Evolutionary conservation across 2,797 vertebrate species (phyloP), one percentile per base, ranked within the genome.

Genomic region (Pteronotus mesoamericanus): DNA sequence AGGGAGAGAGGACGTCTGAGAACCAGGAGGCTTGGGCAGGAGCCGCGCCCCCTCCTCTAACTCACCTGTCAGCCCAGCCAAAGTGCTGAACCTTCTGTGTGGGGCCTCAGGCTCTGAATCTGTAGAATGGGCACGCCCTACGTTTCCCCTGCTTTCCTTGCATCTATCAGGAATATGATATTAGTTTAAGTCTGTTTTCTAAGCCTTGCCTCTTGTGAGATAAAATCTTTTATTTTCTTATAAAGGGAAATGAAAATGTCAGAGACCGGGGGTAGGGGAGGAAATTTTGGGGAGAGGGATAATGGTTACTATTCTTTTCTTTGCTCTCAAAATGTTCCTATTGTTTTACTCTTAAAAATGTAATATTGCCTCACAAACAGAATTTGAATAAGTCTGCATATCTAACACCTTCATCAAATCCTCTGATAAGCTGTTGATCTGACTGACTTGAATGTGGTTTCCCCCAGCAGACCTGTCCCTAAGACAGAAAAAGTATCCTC

Each of bases 191-290:
- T 69, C 79, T 2, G 5, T 78, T 75, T 92, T 48, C 71, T 57
- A n/a, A 46, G 29, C 24, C 14, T 85, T 18, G 39, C 32, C 55
- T 78, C 64, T 55, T 87, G 19, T 84, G 86, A 69, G 61, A 61
- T 48, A 18, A 80, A 80, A 91, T 53, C 12, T 2, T 83, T 92
- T 18, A 21, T 69, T 83, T 89, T 84, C 48, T 89, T n/a, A 24
- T n/a, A 21, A 89, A 83, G 80, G 69, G 51, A 90, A 89, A 61
- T 5, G 37, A 84, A 90, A 42, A 32, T 22, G 68, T 37, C 57
- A 69, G 68, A 84, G 59, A 6, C 3, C 46, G 29, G 10, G 5
- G 1, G 7, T n/a, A n/a, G n/a, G n/a, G n/a, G n/a, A n/a, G 64
- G 75, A 91, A 14, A 19, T n/a, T 59, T 53, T 4, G 14, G 37